phyloP scores from a whole-genome alignment of 2,797 vertebrate species.

The Odontamblyopus rebecca region DNA sequence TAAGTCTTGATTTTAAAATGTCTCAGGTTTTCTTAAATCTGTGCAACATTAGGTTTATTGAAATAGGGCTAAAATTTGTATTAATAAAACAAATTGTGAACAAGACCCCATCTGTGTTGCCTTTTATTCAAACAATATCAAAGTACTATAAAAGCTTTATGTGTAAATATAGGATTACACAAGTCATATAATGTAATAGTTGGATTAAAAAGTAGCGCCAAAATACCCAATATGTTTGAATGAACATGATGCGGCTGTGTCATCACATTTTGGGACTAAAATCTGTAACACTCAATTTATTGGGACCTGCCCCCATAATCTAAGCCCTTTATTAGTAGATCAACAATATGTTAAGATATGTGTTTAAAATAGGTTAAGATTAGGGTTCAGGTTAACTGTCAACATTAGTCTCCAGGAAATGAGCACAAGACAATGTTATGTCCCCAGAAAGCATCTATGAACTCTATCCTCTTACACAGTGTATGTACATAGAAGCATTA shows the following conservation, averaged over 20 bases:
- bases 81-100: conserved; percentile 50
- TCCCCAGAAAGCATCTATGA: too few relatives aligned
- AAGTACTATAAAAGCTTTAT: conserved; percentile 76
- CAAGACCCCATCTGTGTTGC: conserved; percentile 33
- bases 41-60: conserved; percentile 6
- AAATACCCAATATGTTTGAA: conserved; percentile 18
- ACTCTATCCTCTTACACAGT: conserved; percentile 24
- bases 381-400: too few relatives aligned
- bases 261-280: too few relatives aligned
- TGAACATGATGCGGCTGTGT: too few relatives aligned
- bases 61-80: conserved; percentile 23
- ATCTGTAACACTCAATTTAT: too few relatives aligned
- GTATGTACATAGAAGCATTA: conserved; percentile 37
- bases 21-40: conserved; percentile 20
- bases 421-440: too few relatives aligned
- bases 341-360: too few relatives aligned
- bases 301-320: too few relatives aligned
- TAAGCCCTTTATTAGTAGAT: too few relatives aligned
- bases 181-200: conserved; percentile 42
- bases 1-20: conserved; percentile 6
- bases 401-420: too few relatives aligned
- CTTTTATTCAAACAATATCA: conserved; percentile 52
- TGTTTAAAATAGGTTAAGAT: too few relatives aligned
- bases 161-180: conserved; percentile 46
- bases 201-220: conserved; percentile 10